phyloP scores from a whole-genome alignment of 2,797 vertebrate species.

The Myripristis murdjan region DNA sequence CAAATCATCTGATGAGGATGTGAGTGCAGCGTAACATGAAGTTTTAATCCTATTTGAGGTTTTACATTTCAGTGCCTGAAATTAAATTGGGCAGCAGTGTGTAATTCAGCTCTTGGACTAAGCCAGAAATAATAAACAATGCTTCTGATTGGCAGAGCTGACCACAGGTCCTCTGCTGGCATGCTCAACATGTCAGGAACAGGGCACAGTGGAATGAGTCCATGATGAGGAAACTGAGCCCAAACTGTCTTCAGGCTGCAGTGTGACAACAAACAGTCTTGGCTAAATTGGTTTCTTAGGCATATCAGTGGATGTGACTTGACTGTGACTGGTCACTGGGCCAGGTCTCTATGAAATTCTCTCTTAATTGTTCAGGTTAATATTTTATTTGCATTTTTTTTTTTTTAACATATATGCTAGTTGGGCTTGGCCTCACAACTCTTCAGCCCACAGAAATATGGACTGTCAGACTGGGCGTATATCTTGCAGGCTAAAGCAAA shows the following conservation, averaged over 20 bases:
- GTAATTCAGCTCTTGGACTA: not conserved
- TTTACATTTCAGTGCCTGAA: not conserved
- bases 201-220: not conserved
- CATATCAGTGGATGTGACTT: not conserved
- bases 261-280: not conserved
- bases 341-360: slow-evolving; percentile 16
- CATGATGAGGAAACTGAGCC: not conserved
- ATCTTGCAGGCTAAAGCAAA: not conserved
- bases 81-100: not conserved
- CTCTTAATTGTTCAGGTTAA: not conserved
- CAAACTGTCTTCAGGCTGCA: slow-evolving; percentile 6
- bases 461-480: not conserved
- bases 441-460: slow-evolving; percentile 3
- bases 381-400: too few relatives aligned
- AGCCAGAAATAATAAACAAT: too few relatives aligned
- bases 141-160: too few relatives aligned
- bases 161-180: too few relatives aligned
- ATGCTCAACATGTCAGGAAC: too few relatives aligned
- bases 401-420: too few relatives aligned
- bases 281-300: slow-evolving; percentile 1
- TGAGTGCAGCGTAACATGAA: too few relatives aligned
- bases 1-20: too few relatives aligned
- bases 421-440: slow-evolving; percentile 10
- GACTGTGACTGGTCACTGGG: not conserved
- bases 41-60: too few relatives aligned